phyloP scores from a whole-genome alignment of 2,113 vertebrate genomes.

The Erythrocercus mccallii region DNA sequence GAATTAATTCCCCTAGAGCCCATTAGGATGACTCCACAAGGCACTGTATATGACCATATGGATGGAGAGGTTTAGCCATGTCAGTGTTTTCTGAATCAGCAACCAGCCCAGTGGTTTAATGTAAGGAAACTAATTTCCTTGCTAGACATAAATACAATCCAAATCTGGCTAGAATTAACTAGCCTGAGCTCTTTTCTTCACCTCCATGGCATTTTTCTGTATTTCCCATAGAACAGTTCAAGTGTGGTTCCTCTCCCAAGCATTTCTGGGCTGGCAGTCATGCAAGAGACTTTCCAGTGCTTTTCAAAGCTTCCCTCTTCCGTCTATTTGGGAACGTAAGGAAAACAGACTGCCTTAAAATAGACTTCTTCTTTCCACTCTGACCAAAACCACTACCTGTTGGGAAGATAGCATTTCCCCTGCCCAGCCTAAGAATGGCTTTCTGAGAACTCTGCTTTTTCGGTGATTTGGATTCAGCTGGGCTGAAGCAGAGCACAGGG shows the following conservation, averaged over 20 bases:
- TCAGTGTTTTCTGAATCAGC: neutral
- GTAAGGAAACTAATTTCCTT: neutral
- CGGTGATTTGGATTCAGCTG: conserved; percentile 2
- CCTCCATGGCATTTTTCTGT: neutral
- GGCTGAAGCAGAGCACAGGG: neutral
- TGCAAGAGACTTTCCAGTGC: neutral
- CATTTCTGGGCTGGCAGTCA: neutral
- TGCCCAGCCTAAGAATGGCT: neutral
- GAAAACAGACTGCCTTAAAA: conserved; percentile 12
- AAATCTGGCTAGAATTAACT: conserved; percentile 6
- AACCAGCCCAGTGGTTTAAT: neutral
- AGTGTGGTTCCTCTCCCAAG: neutral
- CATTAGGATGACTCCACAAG: neutral
- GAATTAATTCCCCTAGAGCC: neutral
- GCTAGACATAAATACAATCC: neutral
- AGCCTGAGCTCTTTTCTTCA: conserved; percentile 7
- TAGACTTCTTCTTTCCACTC: neutral
- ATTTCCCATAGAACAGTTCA: neutral
- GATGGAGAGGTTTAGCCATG: neutral
- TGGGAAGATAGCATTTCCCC: neutral
- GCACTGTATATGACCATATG: neutral
- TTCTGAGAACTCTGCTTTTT: neutral
- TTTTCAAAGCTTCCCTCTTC: neutral
- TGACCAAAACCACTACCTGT: neutral
- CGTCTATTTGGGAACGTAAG: neutral